Base-by-base conservation (phyloP, 2,888 invertebrate species). In the Meteorus colon region DNA sequence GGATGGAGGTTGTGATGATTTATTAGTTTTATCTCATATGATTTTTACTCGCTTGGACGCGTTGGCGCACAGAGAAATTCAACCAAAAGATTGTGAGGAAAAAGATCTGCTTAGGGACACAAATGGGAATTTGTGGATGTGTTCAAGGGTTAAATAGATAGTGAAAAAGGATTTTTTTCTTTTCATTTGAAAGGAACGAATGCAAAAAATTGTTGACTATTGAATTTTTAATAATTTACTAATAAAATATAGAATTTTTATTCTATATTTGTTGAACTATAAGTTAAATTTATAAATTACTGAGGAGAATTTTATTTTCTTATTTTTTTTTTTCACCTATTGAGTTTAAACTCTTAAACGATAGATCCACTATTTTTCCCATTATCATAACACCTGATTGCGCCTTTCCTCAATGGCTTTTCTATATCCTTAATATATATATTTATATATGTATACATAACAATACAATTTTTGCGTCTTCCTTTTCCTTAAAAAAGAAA, bases 1-100 rank as follows among this genome's bases (percentile, higher is more conserved):
- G 24, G 24, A 24, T 24, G 74, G 66, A 71, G 62, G 70, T 75
- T 76, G 78, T 80, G 84, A 86, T 88, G 87, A 88, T 88, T 88
- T 88, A 88, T 88, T 87, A 86, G 86, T 86, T 86, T 88, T 88
- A 88, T 88, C 88, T 85, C 8, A 78, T 69, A 74, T 73, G 78
- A 70, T 66, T 41, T 70, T 70, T 73, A 37, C 76, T 73, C 75
- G 76, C 78, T 79, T 74, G 79, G 77, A 77, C 79, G 81, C 76
- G 68, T 79, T 77, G 71, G 74, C 76, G 2, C 48, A 10, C 14
- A 16, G 78, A 80, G 76, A 68, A 80, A 80, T 75, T 78, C 79
- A 71, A 76, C 69, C 79, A 76, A 80, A 78, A 81, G 79, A 79
- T 75, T 69, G 48, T 34, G 71, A 74, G 69, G 34, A 70, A 59